Conservation (phyloP, 1,140 invertebrate species). For the Geopemphigus sp. region DNA sequence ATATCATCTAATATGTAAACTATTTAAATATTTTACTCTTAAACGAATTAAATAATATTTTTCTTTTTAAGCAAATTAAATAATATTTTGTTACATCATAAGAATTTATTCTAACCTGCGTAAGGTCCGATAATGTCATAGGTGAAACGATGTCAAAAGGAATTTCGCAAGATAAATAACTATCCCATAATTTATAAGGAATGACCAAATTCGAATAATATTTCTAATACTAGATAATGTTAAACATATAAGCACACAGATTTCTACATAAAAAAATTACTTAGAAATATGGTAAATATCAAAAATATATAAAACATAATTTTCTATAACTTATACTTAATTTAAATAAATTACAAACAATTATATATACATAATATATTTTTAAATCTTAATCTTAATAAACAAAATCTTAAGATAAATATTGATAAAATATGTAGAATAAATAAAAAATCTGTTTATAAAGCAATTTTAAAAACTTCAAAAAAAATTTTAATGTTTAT, state of each 20-base stretch:
- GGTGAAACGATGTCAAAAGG: constrained; percentile 25
- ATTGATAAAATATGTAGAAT: too few relatives aligned
- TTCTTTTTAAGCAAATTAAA: not conserved
- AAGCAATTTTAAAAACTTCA: too few relatives aligned
- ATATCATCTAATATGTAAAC: too few relatives aligned
- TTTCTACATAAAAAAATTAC: not conserved
- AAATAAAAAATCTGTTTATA: too few relatives aligned
- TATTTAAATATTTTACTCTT: too few relatives aligned
- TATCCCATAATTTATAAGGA: not conserved
- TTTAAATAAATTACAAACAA: too few relatives aligned
- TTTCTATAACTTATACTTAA: too few relatives aligned
- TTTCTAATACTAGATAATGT: not conserved
- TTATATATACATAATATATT: too few relatives aligned
- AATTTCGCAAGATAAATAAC: not conserved
- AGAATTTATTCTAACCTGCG: not conserved
- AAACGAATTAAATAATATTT: too few relatives aligned
- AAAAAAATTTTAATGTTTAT: too few relatives aligned
- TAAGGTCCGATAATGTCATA: not conserved
- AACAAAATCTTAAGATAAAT: too few relatives aligned
- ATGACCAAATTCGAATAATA: not conserved
- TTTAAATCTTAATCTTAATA: too few relatives aligned
- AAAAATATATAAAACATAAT: not conserved
- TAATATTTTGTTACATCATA: not conserved
- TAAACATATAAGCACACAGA: not conserved
- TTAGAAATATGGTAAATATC: not conserved